A percentile compares a stretch with the other conserved stretches of the same genome.
Conservation (phyloP, 2,797 vertebrate species). For the Lates japonicus region DNA sequence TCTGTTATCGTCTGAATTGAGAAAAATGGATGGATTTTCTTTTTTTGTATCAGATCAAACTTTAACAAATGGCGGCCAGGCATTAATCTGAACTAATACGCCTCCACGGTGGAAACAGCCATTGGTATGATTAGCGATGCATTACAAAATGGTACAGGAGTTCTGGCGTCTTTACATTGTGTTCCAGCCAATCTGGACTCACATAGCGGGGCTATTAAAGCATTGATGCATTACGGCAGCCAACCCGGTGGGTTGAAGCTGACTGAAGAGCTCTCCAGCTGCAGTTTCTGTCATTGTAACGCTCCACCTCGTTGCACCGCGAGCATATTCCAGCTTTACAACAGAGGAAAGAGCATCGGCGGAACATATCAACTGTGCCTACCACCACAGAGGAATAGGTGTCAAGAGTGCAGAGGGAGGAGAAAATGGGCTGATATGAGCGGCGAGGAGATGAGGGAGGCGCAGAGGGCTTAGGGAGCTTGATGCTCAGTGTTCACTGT, state of each 20-base stretch:
- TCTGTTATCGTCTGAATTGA: not conserved
- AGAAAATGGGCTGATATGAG: conserved; percentile 70
- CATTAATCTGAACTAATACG: conserved; percentile 28
- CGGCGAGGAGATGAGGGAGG: conserved; percentile 45
- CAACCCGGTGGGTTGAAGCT: conserved; percentile 64
- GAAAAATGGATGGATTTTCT: not conserved
- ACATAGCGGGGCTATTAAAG: conserved; percentile 58
- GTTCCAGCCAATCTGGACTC: conserved; percentile 61
- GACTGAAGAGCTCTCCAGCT: conserved; percentile 74
- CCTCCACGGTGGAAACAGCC: conserved; percentile 34
- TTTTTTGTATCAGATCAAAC: conserved; percentile 7
- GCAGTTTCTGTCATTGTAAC: conserved; percentile 74
- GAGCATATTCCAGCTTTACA: conserved; percentile 75
- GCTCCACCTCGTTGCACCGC: conserved; percentile 73
- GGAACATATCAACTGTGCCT: conserved; percentile 70
- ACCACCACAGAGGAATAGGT: conserved; percentile 59
- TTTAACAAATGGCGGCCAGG: conserved; percentile 21
- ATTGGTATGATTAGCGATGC: conserved; percentile 37
- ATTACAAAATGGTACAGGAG: conserved; percentile 47
- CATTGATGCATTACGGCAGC: conserved; percentile 77
- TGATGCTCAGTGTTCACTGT: conserved; percentile 51
- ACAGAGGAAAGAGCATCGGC: conserved; percentile 69
- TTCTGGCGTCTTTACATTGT: conserved; percentile 47
- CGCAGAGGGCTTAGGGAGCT: conserved; percentile 57
- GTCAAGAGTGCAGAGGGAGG: conserved; percentile 68